Base-by-base conservation (phyloP, 2,888 invertebrate genomes). In the Prostheceraeus crozeri region DNA sequence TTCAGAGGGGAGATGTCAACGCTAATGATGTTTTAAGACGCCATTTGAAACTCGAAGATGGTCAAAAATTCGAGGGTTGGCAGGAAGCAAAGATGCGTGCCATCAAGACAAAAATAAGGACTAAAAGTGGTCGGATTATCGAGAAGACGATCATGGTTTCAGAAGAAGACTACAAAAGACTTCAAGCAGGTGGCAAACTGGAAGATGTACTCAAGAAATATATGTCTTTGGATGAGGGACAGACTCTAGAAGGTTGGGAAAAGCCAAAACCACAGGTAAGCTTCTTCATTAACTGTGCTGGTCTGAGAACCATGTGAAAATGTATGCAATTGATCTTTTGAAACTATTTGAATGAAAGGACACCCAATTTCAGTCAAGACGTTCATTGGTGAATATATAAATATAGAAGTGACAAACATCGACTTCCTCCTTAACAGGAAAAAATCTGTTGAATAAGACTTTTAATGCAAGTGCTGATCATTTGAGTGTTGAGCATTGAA, bases 81-180 rank as follows among this genome's bases (percentile, higher is more conserved):
- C 71, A 68, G 3, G 73, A 73, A 56, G 70, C 72, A 2, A 69
- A 73, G 62, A 73, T 74, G 73, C 62, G 60, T 33, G 69, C 69
- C 8, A 70, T 75, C 16, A 75, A 71, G 62, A 75, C 73, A 1
- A 70, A 67, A 45, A 70, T 75, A 1, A 62, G 74, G 25, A 75
- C 75, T 6, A 75, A 74, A 65, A 73, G 73, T 65, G 75, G 75
- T 2, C 57, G 73, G 2, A 59, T 75, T 19, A 66, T 73, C 35
- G 72, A 74, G 65, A 72, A 72, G 64, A 71, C 68, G 35, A 68
- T 75, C 35, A 67, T 70, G 64, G 68, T 75, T 25, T 68, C 70
- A 3, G 70, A 71, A 27, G 75, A 74, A 54, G 75, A 75, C 62
- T 74, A 72, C 57, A 71, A 75, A 30, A 66, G 57, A 25, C 55